Base-by-base conservation (phyloP, 1,140 invertebrate genomes). In the Diprion similis region DNA sequence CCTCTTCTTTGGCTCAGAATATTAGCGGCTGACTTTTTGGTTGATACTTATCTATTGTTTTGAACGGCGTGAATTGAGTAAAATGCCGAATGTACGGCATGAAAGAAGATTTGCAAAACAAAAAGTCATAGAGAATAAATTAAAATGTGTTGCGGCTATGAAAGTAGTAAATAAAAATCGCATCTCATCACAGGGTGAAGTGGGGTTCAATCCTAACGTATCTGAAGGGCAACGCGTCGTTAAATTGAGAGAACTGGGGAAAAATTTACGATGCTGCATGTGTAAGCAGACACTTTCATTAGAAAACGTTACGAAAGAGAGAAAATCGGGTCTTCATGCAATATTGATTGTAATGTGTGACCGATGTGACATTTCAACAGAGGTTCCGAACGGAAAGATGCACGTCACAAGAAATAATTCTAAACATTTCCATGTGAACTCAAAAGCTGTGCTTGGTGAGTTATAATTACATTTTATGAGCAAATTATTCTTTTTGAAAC, bases 251-350 rank as follows among this genome's bases (percentile, higher is more conserved):
- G 10, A 13, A 3, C 37, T 75, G 1, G 74, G 51, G 15, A 24
- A 70, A 17, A 19, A 70, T 64, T 72, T 70, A 18, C 15, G 45
- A 46, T 75, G 67, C 19, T 8, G 37, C 3, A 51, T 37, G 17
- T 75, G 71, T 18, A n/a, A 66, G 17, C 11, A 15, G 15, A 72
- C 46, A n/a, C 64, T 75, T 64, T 75, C 74, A 8, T 37, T 75
- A 18, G 48, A 72, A n/a, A 75, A 75, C 66, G 65, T 75, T 51
- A 17, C 72, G 4, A 64, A 68, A 1, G 71, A 75, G 65, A 75
- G 66, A 67, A 75, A 46, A 19, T 13, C 18, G 15, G 74, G 74
- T 11, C 15, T 72, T 1, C 51, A 65, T 51, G 71, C 74, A n/a
- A n/a, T 17, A 11, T 75, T 75, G 15, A 13, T 19, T 11, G 71